Percentiles rank a stretch among this genome's conserved stretches.
Evolutionary conservation across 2,888 invertebrate genomes (phyloP).

Genomic region (Cistogaster globosa): DNA sequence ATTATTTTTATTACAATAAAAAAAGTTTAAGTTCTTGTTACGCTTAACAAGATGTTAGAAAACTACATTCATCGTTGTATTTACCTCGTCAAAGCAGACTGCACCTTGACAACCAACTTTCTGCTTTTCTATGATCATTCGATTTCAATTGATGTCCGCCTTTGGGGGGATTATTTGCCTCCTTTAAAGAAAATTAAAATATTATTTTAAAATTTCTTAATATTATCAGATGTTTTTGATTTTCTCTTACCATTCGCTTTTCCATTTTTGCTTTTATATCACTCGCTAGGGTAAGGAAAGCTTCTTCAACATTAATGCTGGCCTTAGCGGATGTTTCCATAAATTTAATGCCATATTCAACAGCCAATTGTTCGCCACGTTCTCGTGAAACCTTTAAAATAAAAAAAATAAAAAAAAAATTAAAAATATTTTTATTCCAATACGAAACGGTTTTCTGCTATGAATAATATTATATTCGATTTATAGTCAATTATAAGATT

Average conservation of each 20-base stretch:
- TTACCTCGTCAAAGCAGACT: constrained; percentile 91
- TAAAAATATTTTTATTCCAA: too few species aligned
- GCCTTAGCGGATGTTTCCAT: constrained; percentile 99
- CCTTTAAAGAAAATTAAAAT: constrained; percentile 84
- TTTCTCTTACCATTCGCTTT: constrained; percentile 93
- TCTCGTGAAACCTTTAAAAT: constrained; percentile 92
- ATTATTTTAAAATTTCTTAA: constrained; percentile 22
- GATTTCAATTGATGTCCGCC: constrained; percentile 91
- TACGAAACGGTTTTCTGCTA: too few species aligned
- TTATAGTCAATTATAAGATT: too few species aligned
- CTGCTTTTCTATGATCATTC: constrained; percentile 90
- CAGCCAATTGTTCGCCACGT: constrained; percentile 97
- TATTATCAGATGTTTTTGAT: constrained; percentile 7
- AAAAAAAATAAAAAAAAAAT: background rate
- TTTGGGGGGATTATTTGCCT: constrained; percentile 94
- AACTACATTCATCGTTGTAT: constrained; percentile 78
- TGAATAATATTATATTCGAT: too few species aligned
- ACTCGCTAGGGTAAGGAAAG: constrained; percentile 97
- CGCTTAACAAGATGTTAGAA: constrained; percentile 80
- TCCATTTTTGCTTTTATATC: constrained; percentile 99
- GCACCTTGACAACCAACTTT: constrained; percentile 94
- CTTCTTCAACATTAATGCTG: constrained; percentile 98
- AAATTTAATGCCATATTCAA: constrained; percentile 99
- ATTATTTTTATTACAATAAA: constrained; percentile 73
- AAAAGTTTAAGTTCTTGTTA: constrained; percentile 73